phyloP scores from a whole-genome alignment of 2,797 vertebrate species.

The Hyperoplus immaculatus region DNA sequence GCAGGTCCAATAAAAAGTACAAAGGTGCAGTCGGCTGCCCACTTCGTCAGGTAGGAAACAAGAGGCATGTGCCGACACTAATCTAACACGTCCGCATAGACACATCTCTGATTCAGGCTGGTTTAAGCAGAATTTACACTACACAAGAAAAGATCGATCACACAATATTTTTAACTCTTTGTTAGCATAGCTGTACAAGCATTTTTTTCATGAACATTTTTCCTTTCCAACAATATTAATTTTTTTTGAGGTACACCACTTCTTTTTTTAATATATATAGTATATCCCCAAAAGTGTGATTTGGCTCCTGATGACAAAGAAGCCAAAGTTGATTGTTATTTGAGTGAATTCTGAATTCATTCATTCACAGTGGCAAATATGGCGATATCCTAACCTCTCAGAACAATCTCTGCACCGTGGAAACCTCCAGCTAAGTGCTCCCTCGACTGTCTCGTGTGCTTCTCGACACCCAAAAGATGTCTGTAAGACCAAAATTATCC shows the following conservation, averaged over 20 bases:
- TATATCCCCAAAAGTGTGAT: slow-evolving; percentile 53
- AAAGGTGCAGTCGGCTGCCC: slow-evolving; percentile 76
- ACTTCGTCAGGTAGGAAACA: slow-evolving; percentile 78
- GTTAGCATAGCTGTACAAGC: slow-evolving; percentile 79
- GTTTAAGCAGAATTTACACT: slow-evolving; percentile 78
- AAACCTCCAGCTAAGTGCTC: slow-evolving; percentile 82
- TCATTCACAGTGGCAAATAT: slow-evolving; percentile 85
- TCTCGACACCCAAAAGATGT: slow-evolving; percentile 69
- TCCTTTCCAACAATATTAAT: slow-evolving; percentile 44
- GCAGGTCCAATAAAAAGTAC: slow-evolving; percentile 84
- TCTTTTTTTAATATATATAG: slow-evolving; percentile 1
- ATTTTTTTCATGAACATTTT: slow-evolving; percentile 31
- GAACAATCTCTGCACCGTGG: slow-evolving; percentile 82
- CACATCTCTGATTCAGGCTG: slow-evolving; percentile 79
- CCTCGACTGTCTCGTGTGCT: slow-evolving; percentile 76
- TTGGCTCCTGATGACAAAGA: slow-evolving; percentile 69
- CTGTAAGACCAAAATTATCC: slow-evolving; percentile 62
- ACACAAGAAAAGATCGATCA: slow-evolving; percentile 72
- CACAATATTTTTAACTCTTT: slow-evolving; percentile 67
- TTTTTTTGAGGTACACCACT: slow-evolving; percentile 74
- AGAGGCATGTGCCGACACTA: slow-evolving; percentile 71
- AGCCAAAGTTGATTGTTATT: slow-evolving; percentile 79
- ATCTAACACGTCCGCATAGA: slow-evolving; percentile 69
- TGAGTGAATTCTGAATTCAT: slow-evolving; percentile 78
- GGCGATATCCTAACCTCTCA: slow-evolving; percentile 79